A percentile compares a stretch with the other conserved stretches of the same genome.
phyloP scores from a whole-genome alignment of 2,797 vertebrate genomes.

The Pristis pectinata region DNA sequence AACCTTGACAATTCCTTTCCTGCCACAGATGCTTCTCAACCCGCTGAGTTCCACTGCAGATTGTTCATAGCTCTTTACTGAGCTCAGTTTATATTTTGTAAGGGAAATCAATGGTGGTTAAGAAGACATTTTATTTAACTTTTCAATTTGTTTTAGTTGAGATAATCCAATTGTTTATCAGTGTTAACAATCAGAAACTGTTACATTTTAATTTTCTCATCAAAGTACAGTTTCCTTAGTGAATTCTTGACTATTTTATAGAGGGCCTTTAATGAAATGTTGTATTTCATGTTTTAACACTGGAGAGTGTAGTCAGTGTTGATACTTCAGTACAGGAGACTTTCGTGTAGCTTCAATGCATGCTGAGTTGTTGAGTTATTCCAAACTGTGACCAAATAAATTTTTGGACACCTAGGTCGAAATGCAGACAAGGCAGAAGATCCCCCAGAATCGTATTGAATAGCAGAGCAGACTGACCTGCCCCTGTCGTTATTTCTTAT shows the following conservation, averaged over 20 bases:
- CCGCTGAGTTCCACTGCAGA: too few relatives aligned
- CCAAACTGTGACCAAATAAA: too few relatives aligned
- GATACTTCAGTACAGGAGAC: neutral
- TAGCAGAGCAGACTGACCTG: too few relatives aligned
- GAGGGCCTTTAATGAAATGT: neutral
- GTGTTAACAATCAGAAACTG: neutral
- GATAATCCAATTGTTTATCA: neutral
- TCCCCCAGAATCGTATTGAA: too few relatives aligned
- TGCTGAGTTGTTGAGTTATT: too few relatives aligned
- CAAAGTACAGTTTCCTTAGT: neutral
- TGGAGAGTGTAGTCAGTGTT: neutral
- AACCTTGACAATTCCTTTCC: too few relatives aligned
- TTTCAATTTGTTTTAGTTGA: slow-evolving; percentile 10
- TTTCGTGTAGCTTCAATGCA: too few relatives aligned
- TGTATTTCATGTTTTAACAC: neutral
- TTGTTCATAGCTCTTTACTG: neutral
- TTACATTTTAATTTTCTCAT: neutral
- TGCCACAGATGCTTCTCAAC: too few relatives aligned
- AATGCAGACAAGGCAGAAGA: too few relatives aligned
- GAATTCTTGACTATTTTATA: neutral
- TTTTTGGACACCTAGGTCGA: too few relatives aligned
- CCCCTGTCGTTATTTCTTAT: too few relatives aligned
- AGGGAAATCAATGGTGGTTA: neutral
- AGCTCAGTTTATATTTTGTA: neutral
- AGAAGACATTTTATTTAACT: neutral